Evolutionary conservation across 2,888 invertebrate species (phyloP).

Genomic region (Sinelater perroti): DNA sequence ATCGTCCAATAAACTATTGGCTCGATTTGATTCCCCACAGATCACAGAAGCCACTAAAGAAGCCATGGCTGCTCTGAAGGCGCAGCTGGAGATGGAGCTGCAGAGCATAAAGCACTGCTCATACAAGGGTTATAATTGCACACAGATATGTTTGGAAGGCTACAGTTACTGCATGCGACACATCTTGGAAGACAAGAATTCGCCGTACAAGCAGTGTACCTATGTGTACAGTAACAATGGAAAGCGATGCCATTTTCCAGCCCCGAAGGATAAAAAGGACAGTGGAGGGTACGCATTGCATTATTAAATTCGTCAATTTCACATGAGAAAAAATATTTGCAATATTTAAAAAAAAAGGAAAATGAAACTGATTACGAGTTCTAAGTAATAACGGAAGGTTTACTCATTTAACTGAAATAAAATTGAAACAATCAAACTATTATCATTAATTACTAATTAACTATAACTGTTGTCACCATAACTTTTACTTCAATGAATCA

Average conservation of each 20-base stretch:
- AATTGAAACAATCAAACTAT: too few species aligned
- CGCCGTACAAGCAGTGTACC: constrained; percentile 85
- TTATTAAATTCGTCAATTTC: too few species aligned
- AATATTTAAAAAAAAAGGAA: too few species aligned
- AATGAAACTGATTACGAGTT: too few species aligned
- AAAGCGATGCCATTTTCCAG: constrained; percentile 80
- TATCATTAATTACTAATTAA: too few species aligned
- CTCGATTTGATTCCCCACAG: constrained; percentile 19
- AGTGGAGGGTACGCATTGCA: constrained; percentile 61
- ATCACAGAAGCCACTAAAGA: constrained; percentile 36
- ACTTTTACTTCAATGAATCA: too few species aligned
- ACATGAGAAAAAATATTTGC: too few species aligned
- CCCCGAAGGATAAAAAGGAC: constrained; percentile 77
- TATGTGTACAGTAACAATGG: constrained; percentile 74
- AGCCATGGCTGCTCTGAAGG: constrained; percentile 52
- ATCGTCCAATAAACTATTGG: constrained; percentile 37
- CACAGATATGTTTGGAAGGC: constrained; percentile 72
- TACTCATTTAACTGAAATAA: too few species aligned
- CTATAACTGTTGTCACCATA: too few species aligned
- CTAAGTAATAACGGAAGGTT: too few species aligned
- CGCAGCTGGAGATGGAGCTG: constrained; percentile 70
- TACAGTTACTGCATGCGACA: constrained; percentile 83
- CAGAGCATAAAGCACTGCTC: constrained; percentile 69
- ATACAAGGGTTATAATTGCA: constrained; percentile 73
- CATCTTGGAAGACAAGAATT: constrained; percentile 81